Conservation (phyloP, 1,140 invertebrate species). For the Hesperophylax magnus region DNA sequence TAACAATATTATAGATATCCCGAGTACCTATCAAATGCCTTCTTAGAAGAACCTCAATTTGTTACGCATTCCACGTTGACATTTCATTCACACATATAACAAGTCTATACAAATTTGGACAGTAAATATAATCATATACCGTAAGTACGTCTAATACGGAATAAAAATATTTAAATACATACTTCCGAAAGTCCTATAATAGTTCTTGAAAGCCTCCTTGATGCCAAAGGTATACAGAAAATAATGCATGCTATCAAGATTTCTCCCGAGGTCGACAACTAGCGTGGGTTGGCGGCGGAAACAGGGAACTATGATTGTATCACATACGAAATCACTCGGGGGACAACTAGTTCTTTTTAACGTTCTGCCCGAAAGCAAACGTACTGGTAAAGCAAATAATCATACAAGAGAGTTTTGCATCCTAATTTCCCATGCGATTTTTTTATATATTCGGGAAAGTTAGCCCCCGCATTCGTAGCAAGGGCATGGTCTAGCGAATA, state of each 20-base stretch:
- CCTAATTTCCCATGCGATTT: conserved; percentile 58
- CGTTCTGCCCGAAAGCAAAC: conserved; percentile 36
- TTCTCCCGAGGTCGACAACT: conserved; percentile 41
- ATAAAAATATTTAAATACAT: not conserved
- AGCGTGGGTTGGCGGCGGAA: conserved; percentile 14
- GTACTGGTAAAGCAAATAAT: conserved; percentile 50
- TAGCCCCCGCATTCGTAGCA: not conserved
- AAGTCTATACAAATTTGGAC: too few relatives aligned
- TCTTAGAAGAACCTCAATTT: too few relatives aligned
- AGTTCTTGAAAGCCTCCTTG: not conserved
- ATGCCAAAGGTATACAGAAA: not conserved
- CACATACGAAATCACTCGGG: conserved; percentile 7
- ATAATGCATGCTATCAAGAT: conserved; percentile 38
- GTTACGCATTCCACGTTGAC: too few relatives aligned
- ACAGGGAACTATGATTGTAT: conserved; percentile 28
- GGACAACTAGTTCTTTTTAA: conserved; percentile 24
- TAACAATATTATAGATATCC: too few relatives aligned
- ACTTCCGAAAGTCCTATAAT: not conserved
- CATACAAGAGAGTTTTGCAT: conserved; percentile 48
- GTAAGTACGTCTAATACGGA: not conserved
- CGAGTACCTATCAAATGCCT: too few relatives aligned
- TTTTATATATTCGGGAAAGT: conserved; percentile 46
- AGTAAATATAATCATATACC: not conserved
- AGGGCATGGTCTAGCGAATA: conserved; percentile 4
- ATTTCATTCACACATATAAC: too few relatives aligned